Conservation (phyloP, 2,113 vertebrate genomes). For the Atrichornis clamosus region DNA sequence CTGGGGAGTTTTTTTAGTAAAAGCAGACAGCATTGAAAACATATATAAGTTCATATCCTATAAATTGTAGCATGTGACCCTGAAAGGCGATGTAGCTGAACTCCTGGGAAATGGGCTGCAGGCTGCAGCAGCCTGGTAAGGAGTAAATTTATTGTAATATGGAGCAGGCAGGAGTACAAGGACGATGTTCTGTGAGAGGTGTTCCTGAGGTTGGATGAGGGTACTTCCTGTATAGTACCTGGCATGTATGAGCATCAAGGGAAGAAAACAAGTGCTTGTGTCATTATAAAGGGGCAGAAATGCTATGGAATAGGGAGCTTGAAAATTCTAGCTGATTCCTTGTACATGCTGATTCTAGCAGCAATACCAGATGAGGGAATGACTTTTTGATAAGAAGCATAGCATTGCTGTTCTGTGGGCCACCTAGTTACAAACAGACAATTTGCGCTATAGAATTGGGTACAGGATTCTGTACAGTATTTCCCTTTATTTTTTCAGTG, state of each 20-base stretch:
- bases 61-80: not conserved
- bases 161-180: not conserved
- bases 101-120: not conserved
- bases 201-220: not conserved
- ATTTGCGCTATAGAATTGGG: not conserved
- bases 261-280: not conserved
- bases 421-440: not conserved
- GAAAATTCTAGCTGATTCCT: not conserved
- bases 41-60: not conserved
- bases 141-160: not conserved
- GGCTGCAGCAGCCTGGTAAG: not conserved
- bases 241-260: not conserved
- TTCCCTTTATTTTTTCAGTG: slow-evolving; percentile 1
- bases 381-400: not conserved
- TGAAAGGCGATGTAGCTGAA: not conserved
- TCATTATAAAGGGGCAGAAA: not conserved
- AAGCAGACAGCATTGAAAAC: not conserved
- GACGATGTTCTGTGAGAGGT: not conserved
- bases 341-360: not conserved
- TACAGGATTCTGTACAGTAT: not conserved
- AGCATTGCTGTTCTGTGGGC: not conserved
- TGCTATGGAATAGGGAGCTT: not conserved
- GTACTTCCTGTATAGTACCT: not conserved
- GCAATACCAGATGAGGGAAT: not conserved
- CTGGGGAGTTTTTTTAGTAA: not conserved